These are phyloP conservation scores for Notospermus geniculatus DNA, from an alignment of 1,140 invertebrate genomes.

Conservation along the genomic window DNA sequence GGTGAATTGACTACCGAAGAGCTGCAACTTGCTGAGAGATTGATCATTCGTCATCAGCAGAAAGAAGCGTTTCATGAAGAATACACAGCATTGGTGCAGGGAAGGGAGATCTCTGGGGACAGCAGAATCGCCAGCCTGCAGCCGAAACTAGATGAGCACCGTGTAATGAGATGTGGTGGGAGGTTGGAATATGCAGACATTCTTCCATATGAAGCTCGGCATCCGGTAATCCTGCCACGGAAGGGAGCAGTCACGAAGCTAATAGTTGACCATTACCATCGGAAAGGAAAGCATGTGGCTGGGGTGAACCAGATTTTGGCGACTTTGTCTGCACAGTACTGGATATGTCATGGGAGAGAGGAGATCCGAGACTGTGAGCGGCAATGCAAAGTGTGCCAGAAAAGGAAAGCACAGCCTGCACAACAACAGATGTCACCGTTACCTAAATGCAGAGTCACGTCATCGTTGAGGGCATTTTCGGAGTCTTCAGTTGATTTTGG, in stretches of 20 bases:
- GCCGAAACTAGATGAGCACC: conserved; percentile 15
- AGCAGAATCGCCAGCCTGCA: conserved; percentile 13
- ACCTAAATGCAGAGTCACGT: not conserved
- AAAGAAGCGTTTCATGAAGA: conserved; percentile 20
- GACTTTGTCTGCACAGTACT: not conserved
- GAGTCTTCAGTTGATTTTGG: no score
- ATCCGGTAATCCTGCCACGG: conserved; percentile 19
- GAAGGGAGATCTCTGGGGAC: conserved; percentile 3
- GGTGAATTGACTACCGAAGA: no score
- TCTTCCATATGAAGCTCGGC: conserved; percentile 14
- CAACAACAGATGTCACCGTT: conserved; percentile 17
- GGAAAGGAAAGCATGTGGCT: conserved; percentile 3
- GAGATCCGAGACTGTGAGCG: not conserved
- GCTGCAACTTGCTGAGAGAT: no score
- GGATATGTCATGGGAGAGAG: not conserved
- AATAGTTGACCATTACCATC: conserved; percentile 17
- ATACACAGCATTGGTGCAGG: not conserved
- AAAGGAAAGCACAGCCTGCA: conserved; percentile 1
- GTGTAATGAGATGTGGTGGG: conserved; percentile 14
- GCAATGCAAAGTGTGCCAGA: not conserved
- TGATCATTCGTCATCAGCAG: no score
- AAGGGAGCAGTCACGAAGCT: conserved; percentile 17
- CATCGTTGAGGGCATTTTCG: not conserved
- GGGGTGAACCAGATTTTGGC: not conserved
- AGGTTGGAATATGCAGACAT: conserved; percentile 10